Evolutionary conservation across 1,140 invertebrate species (phyloP).

Genomic region (Euwallacea fornicatus): DNA sequence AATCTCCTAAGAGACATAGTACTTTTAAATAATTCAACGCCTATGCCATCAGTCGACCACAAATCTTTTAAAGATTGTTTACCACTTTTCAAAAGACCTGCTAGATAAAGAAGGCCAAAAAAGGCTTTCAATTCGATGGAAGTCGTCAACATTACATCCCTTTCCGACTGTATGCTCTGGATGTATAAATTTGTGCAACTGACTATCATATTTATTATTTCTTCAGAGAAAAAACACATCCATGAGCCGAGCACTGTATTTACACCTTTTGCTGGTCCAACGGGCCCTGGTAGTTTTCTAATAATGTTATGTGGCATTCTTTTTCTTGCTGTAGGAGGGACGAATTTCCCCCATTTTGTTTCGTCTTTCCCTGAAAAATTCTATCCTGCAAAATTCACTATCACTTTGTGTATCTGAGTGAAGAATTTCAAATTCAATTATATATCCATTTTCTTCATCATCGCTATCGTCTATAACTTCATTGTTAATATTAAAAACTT

Average conservation of each 20-base stretch:
- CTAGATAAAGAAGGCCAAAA: conserved; percentile 57
- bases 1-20: conserved; percentile 45
- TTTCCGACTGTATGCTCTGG: conserved; percentile 25
- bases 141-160: conserved; percentile 44
- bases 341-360: conserved; percentile 11
- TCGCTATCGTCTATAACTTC: conserved; percentile 11
- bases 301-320: not conserved
- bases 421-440: conserved; percentile 15
- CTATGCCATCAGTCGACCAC: conserved; percentile 54
- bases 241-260: conserved; percentile 38
- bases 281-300: conserved; percentile 32
- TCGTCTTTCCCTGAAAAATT: conserved; percentile 1
- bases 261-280: conserved; percentile 31
- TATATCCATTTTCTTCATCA: conserved; percentile 7
- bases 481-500: conserved; percentile 1
- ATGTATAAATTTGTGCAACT: conserved; percentile 41
- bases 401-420: conserved; percentile 7
- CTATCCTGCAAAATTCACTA: conserved; percentile 11
- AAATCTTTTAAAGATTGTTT: conserved; percentile 56
- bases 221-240: conserved; percentile 40
- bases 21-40: conserved; percentile 52
- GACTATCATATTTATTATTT: conserved; percentile 41
- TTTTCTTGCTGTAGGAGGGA: conserved; percentile 5
- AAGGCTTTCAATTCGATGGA: conserved; percentile 56
- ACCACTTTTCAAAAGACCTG: conserved; percentile 54